Evolutionary conservation across 2,888 invertebrate genomes (phyloP), one percentile per base, ranked within the genome.

Genomic region (Strigamia transsilvanica): DNA sequence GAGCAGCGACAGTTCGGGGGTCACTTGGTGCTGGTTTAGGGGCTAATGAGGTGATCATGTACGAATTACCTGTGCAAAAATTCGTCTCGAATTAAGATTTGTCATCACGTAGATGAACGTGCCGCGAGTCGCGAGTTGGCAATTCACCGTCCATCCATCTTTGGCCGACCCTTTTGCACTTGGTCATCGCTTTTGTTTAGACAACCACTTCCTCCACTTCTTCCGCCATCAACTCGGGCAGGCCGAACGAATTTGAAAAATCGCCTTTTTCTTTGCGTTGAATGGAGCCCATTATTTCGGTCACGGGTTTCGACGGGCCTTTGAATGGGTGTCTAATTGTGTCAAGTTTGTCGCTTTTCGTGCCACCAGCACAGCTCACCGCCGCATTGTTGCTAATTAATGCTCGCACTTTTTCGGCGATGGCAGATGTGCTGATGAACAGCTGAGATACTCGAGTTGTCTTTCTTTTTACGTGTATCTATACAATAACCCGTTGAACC

Each of bases 211-310:
- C 46, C 15, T 46, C 15, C 3, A 46, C 46, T 10, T 46, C 46
- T 46, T 46, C 46, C 46, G 46, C 46, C 46, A 46, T 13, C 73
- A 73, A 56, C 18, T n/a, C 61, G 18, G 73, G 32, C 73, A 73
- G n/a, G 73, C 73, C 73, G 73, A 73, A 73, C 73, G 73, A 73
- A 73, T 73, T 10, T 73, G 73, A 73, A 73, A 66, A 73, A 73
- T 73, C 18, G 18, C n/a, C n/a, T n/a, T 12, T 27, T 32, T 13
- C n/a, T 32, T n/a, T 15, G 4, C 12, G 12, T 46, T 15, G 46
- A 46, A 46, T 13, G 46, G 46, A 15, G 2, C 46, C 46, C 46
- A 13, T 46, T 46, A 46, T 46, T 46, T 46, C 46, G 46, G 46
- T 46, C 46, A 46, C 46, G 46, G n/a, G n/a, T 12, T 46, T 34